phyloP scores from a whole-genome alignment of 2,888 invertebrate species.

The Clistopyga incitator region DNA sequence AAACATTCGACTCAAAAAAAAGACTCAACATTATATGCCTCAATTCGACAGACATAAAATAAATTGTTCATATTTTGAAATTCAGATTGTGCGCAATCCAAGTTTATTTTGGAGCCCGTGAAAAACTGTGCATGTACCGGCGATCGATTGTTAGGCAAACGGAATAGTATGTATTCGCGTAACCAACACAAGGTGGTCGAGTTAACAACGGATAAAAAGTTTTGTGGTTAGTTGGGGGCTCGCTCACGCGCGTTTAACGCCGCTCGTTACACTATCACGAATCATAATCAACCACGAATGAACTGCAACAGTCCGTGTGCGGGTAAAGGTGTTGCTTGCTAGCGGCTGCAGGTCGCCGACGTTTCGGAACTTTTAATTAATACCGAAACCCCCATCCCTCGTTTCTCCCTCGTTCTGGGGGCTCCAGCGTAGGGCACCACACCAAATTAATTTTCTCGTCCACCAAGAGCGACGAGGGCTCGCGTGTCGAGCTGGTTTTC shows the following conservation, averaged over 20 bases:
- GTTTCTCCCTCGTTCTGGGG: conserved; percentile 22
- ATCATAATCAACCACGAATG: conserved; percentile 70
- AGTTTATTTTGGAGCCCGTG: too few species aligned
- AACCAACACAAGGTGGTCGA: not conserved
- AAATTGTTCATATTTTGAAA: too few species aligned
- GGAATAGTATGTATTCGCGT: not conserved
- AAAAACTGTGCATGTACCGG: too few species aligned
- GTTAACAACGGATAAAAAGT: conserved; percentile 53
- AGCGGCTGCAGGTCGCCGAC: conserved; percentile 46
- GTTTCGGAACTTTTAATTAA: conserved; percentile 77
- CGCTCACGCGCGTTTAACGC: conserved; percentile 48
- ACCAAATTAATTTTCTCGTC: conserved; percentile 71
- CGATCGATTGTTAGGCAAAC: conserved; percentile 19
- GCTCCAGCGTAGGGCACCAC: conserved; percentile 17
- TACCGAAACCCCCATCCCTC: conserved; percentile 65
- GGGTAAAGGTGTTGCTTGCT: conserved; percentile 60
- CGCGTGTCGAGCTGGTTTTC: conserved; percentile 64
- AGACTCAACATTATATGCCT: too few species aligned
- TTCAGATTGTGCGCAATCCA: too few species aligned
- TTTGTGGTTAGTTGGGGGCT: conserved; percentile 26
- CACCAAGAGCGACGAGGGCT: conserved; percentile 62
- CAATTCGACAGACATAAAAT: too few species aligned
- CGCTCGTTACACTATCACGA: conserved; percentile 69
- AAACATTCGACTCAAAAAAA: too few species aligned
- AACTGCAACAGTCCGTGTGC: conserved; percentile 24